A percentile compares a stretch with the other conserved stretches of the same genome.
Conservation (phyloP, 2,113 vertebrate species). For the Oncorhynchus tshawytscha region DNA sequence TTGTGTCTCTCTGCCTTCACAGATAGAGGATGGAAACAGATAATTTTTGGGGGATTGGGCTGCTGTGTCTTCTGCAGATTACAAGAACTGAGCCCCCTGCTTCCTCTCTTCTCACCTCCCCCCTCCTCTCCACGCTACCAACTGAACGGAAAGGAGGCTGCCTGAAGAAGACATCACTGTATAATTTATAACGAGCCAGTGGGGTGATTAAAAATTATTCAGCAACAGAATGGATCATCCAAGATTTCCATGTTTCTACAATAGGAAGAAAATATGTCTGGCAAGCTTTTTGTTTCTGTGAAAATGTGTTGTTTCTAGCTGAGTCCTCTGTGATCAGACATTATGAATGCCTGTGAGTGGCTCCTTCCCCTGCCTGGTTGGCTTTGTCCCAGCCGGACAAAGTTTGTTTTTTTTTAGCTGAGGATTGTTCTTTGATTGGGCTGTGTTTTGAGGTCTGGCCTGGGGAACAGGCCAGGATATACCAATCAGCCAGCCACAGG, state of each 20-base stretch:
- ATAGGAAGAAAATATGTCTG: background rate
- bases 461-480: background rate
- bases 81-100: background rate
- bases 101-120: background rate
- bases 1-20: background rate
- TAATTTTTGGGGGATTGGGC: background rate
- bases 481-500: too few species aligned
- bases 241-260: too few species aligned
- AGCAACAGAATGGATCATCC: background rate
- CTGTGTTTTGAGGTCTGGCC: background rate
- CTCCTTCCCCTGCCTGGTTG: background rate
- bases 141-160: background rate
- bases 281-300: background rate
- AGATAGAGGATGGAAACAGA: background rate
- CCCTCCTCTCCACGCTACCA: background rate
- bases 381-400: background rate
- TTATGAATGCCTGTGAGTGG: background rate
- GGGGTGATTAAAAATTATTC: background rate
- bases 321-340: background rate
- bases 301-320: background rate
- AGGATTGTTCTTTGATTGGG: background rate
- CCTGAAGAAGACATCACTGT: background rate
- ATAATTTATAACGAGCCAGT: background rate
- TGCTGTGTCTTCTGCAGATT: background rate
- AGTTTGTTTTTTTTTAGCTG: too few species aligned